Evolutionary conservation across 2,888 invertebrate genomes (phyloP), one percentile per base, ranked within the genome.

Genomic region (Drosophila peninsularis): DNA sequence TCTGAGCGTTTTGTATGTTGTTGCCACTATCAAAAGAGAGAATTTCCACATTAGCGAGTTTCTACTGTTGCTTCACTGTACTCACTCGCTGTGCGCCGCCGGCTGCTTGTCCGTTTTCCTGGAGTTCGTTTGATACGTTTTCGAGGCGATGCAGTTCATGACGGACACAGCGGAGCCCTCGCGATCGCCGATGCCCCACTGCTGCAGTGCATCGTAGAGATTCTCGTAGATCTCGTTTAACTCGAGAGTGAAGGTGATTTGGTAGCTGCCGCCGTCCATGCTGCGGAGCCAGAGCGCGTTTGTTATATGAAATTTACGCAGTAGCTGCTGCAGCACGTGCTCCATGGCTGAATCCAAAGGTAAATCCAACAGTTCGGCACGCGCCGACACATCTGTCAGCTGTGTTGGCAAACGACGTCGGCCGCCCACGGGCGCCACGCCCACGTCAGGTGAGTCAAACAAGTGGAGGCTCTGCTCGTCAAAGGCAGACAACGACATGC

Each of bases 161-260:
- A 95, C 94, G 65, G 94, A 94, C 54, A 95, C 93, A 5, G 94
- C 93, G 0, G 95, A 95, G 57, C 94, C 90, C 67, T 93, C 93
- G 19, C 93, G 93, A 42, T 93, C 92, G 0, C 95, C 95, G 66
- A 96, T 94, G 19, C 95, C 94, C 86, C 94, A 94, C 37, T 94
- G 94, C 74, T 93, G 93, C 41, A 96, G 89, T 14, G 94, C 92
- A 67, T 94, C 93, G 37, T 95, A 91, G 11, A 95, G 91, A 73
- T 94, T 93, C 84, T 95, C 95, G 74, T 94, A 94, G 5, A 93
- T 89, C 65, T 93, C 93, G 14, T 94, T 94, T 3, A 94, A 94
- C 58, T 94, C 94, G 45, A 95, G 90, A 0, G 94, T 93, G 88
- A 95, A 95, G 17, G 93, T 93, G 0, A 95, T 93, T 76, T 92